Percentiles rank a stretch among this genome's conserved stretches.
Evolutionary conservation across 2,113 vertebrate genomes (phyloP).

Genomic region (Rousettus leschenaultii): DNA sequence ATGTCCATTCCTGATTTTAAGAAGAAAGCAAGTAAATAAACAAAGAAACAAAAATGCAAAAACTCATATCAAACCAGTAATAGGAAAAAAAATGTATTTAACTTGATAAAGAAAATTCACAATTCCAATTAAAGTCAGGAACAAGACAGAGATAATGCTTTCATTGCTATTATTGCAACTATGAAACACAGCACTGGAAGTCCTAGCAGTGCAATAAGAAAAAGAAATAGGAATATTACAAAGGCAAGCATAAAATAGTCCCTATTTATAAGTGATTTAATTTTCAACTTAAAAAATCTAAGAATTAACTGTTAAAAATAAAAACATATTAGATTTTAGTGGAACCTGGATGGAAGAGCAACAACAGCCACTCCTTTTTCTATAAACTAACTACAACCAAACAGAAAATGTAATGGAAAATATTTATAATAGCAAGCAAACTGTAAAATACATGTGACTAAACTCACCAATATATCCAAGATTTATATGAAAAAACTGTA

Average conservation of each 20-base stretch:
- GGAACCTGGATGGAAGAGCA: slow-evolving; percentile 11
- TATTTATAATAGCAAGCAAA: slow-evolving; percentile 20
- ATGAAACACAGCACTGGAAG: neutral
- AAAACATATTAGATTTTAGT: slow-evolving; percentile 34
- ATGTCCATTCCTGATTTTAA: neutral
- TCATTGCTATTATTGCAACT: neutral
- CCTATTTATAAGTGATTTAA: slow-evolving; percentile 13
- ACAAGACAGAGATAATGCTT: slow-evolving; percentile 5
- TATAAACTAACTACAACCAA: neutral
- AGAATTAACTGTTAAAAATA: slow-evolving; percentile 27
- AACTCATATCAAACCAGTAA: slow-evolving; percentile 17
- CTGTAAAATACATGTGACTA: slow-evolving; percentile 32
- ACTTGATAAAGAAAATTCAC: slow-evolving; percentile 6
- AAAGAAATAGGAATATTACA: slow-evolving; percentile 25
- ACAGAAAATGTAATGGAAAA: slow-evolving; percentile 2
- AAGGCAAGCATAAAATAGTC: neutral
- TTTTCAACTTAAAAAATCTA: slow-evolving; percentile 46
- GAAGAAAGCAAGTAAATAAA: neutral
- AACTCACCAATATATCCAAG: neutral
- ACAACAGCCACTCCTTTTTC: neutral
- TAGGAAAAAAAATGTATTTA: neutral
- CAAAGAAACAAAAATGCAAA: neutral
- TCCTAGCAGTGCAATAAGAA: neutral
- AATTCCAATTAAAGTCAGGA: slow-evolving; percentile 4
- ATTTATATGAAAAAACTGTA: slow-evolving; percentile 34